Evolutionary conservation across 64 coral and sea anemone genomes (phyloP), one percentile per base, ranked within the genome.

Genomic region (Montipora capricornis): DNA sequence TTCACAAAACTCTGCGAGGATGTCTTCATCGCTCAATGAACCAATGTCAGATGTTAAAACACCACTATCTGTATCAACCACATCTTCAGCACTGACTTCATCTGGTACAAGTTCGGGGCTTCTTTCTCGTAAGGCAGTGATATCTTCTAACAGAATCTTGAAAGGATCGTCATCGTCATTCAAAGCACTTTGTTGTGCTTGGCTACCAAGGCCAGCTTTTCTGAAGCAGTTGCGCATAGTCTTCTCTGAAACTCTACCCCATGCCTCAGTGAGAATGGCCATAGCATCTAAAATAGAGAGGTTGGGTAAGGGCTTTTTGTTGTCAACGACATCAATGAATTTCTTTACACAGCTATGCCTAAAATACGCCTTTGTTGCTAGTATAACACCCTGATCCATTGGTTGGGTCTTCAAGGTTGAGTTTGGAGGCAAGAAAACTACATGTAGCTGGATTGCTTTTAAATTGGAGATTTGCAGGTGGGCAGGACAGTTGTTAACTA

Each of bases 301-400:
- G 15, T 73, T 73, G 2, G 69, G 69, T 73, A 73, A 20, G 69
- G 69, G 69, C 69, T 73, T 73, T 20, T 7, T 73, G 69, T 73
- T 73, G 69, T 73, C 19, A 3, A 73, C 8, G 69, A 20, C 69
- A 73, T 20, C 69, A 73, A 73, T 20, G 69, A 73, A 73, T 73
- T 73, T 24, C 24, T 24, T 24, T 24, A 24, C 24, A 24, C 24
- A 24, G 24, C 24, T 0, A 0, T 24, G 24, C 24, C 20, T 20
- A 20, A 22, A 7, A 73, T 20, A 73, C 24, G 24, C 24, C 24
- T 24, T 24, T 24, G 24, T 24, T 83, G 90, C 90, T 80, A 26
- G 78, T 83, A 91, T 83, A 69, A 84, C 80, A 76, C 79, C 90
- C 55, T 92, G 90, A 49, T 92, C 90, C 90, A 92, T 92, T 44